Evolutionary conservation across 2,113 vertebrate genomes (phyloP).

Genomic region (Albula goreensis): DNA sequence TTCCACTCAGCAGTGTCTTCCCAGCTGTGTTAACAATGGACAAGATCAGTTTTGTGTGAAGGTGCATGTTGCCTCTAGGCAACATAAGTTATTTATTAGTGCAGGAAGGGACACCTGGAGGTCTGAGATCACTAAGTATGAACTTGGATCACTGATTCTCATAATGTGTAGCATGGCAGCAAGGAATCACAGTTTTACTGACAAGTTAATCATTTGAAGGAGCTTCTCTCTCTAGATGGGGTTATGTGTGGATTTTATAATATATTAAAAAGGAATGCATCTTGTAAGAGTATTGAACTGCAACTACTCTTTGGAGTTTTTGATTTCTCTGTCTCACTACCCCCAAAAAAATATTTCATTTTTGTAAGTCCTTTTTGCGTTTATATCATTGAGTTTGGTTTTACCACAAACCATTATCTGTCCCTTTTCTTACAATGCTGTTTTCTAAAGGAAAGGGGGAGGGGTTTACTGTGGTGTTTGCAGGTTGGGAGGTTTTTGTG

Average conservation of each 20-base stretch:
- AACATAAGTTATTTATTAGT: conserved; percentile 5
- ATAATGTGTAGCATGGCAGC: background rate
- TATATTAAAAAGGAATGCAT: background rate
- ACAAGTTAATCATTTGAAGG: background rate
- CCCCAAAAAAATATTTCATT: background rate
- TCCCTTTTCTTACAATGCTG: background rate
- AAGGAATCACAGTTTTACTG: background rate
- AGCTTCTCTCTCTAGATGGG: background rate
- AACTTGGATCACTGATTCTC: background rate
- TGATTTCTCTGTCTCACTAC: background rate
- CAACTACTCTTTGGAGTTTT: background rate
- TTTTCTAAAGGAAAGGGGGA: background rate
- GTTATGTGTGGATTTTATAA: background rate
- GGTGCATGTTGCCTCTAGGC: conserved; percentile 7
- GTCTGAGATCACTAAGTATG: background rate
- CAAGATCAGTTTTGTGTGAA: background rate
- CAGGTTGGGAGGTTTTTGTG: background rate
- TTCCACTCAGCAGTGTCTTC: conserved; percentile 1
- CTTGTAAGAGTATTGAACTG: background rate
- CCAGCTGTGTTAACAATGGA: conserved; percentile 5
- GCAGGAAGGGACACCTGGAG: background rate
- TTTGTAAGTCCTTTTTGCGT: background rate
- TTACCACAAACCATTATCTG: background rate
- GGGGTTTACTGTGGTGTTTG: background rate
- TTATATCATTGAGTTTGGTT: background rate